Evolutionary conservation across 2,888 invertebrate species (phyloP), one percentile per base, ranked within the genome.

Genomic region (Morpho achilles): DNA sequence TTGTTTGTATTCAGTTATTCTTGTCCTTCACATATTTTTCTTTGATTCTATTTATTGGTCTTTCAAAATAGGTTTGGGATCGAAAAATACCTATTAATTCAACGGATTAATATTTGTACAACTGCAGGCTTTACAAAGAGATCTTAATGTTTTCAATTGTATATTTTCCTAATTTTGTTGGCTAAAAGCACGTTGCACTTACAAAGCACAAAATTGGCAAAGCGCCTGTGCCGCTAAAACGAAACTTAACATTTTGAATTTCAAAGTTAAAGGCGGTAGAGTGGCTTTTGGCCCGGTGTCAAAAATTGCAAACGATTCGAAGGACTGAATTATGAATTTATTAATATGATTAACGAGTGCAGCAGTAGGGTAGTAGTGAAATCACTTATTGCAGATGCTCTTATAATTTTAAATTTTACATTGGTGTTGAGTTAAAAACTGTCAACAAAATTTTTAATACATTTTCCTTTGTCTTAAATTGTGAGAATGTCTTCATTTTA

Each of bases 221-320:
- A 69, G 67, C 70, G 80, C 73, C 77, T 77, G 73, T 73, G 71
- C 68, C 62, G 73, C 74, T 74, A 82, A 83, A 84, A 66, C 82
- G 78, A 79, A 82, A 83, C 76, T 75, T 73, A 74, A 75, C 76
- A 77, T 82, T 77, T 79, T 76, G 74, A 77, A 72, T 75, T 74
- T 73, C 68, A 65, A 73, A 64, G 61, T 60, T 62, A 62, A 58
- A 58, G 50, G 43, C 50, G 58, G 57, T 59, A 55, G 55, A 64
- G 63, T 60, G 57, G 62, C 62, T 62, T 59, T 64, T 64, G 66
- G 66, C 64, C 62, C 49, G 43, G 50, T 43, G 53, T 61, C 64
- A 66, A 66, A 64, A 63, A 62, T 49, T 44, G 53, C 56, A 53
- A 62, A 60, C 60, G 58, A 52, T 42, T 49, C 47, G 51, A 58